A percentile compares a stretch with the other conserved stretches of the same genome.
Conservation (phyloP, 2,888 invertebrate species). For the Machimus rusticus region DNA sequence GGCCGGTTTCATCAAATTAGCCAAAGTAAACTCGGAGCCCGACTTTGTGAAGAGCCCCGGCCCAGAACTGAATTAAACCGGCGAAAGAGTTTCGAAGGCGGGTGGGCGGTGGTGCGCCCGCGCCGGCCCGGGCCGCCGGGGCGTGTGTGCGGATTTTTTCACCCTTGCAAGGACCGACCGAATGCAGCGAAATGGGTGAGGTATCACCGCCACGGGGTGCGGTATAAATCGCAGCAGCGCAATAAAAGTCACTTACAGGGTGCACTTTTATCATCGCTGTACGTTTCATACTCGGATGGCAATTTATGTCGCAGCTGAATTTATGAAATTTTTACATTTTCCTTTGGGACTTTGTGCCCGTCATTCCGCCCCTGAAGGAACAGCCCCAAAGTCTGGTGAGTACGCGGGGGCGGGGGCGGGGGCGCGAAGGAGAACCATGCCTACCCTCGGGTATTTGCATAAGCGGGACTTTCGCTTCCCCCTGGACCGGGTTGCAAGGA, state of each 20-base stretch:
- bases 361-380: neutral
- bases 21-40: neutral
- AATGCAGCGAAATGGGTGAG: neutral
- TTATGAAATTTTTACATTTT: conserved; percentile 25
- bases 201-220: neutral
- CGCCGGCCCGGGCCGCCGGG: too few species aligned
- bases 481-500: neutral
- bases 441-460: conserved; percentile 1
- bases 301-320: neutral
- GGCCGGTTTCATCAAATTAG: conserved; percentile 18
- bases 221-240: conserved; percentile 13
- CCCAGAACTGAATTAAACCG: neutral
- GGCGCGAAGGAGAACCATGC: neutral
- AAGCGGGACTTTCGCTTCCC: neutral
- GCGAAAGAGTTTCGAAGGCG: neutral
- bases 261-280: conserved; percentile 20
- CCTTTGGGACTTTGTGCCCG: neutral
- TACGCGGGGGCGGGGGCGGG: neutral
- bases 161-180: neutral
- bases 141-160: neutral
- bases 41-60: neutral
- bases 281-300: neutral
- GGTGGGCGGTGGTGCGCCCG: neutral
- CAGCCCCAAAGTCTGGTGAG: neutral
- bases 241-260: conserved; percentile 28